Evolutionary conservation across 92 coral and sea anemone species (phyloP).

Genomic region (Muricea muricata): DNA sequence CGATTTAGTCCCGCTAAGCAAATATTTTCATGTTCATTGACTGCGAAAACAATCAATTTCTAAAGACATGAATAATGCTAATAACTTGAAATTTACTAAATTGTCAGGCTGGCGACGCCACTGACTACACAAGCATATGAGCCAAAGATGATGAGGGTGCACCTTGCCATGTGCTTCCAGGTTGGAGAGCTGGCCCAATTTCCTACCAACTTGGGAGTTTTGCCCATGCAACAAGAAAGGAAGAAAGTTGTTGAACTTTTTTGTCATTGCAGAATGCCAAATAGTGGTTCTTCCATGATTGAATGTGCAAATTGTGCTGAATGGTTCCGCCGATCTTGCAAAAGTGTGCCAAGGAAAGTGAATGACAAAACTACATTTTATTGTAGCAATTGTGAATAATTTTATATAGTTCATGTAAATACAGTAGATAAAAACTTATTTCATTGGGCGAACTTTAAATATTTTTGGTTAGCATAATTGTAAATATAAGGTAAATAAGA

Average conservation of each 20-base stretch:
- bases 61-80: no score
- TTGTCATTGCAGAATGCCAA: conserved; percentile 28
- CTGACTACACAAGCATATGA: not conserved
- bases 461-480: no score
- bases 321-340: conserved; percentile 2
- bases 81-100: no score
- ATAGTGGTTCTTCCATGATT: conserved; percentile 2
- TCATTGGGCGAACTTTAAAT: no score
- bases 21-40: no score
- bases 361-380: not conserved
- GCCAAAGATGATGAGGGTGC: not conserved
- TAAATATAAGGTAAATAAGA: no score
- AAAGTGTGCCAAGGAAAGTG: not conserved
- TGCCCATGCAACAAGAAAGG: not conserved
- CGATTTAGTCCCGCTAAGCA: no score
- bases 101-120: no score
- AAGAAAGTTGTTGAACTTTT: not conserved
- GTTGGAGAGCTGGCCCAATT: not conserved
- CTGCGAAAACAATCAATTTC: no score
- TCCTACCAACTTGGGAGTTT: not conserved
- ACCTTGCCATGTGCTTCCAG: not conserved
- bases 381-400: conserved; percentile 1
- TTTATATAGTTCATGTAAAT: no score
- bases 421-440: no score
- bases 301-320: not conserved